Base-by-base conservation (phyloP, 1,140 invertebrate species). In the Leucophenga varia region DNA sequence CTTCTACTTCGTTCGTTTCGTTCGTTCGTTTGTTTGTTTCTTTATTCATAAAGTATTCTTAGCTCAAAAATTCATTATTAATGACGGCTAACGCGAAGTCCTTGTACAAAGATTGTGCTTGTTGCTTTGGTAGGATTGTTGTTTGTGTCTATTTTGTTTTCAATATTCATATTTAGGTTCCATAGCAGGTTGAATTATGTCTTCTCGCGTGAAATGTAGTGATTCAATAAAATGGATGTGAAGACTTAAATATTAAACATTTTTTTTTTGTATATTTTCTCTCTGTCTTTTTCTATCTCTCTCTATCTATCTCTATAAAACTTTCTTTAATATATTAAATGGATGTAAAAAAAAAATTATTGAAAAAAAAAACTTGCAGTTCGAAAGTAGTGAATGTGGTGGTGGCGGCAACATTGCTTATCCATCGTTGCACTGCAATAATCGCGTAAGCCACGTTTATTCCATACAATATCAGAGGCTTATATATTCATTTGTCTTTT, bases 401-500 rank as follows among this genome's bases (percentile, higher is more conserved):
- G 53, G 63, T 67, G 57, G 59, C 51, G 53, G 58, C 49, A 57
- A 55, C 50, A 51, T 58, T 51, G 67, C 68, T 57, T 61, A 71
- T 67, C 68, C 64, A 72, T 61, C 68, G 53, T 57, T 72, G 56
- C 68, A 72, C 64, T 71, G 61, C 64, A 68, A 68, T 68, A 65
- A 52, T 52, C 67, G 67, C 54, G 67, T 71, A 71, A 71, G 68
- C 54, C 55, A 32, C 45, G 16, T n/a, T 30, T 28, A 46, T 43
- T 4, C 43, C 22, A 22, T 41, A 30, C 7, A 30, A 30, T 30
- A 30, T 30, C 12, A 30, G 12, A 8, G 7, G 25, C 35, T 52
- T 47, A 52, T 35, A n/a, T 16, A 35, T 6, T 36, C 9, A 39
- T 28, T 47, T 38, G 7, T 12, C 14, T 46, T 28, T 3, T 6